Evolutionary conservation across 2,113 vertebrate species (phyloP).

Genomic region (Scortum barcoo): DNA sequence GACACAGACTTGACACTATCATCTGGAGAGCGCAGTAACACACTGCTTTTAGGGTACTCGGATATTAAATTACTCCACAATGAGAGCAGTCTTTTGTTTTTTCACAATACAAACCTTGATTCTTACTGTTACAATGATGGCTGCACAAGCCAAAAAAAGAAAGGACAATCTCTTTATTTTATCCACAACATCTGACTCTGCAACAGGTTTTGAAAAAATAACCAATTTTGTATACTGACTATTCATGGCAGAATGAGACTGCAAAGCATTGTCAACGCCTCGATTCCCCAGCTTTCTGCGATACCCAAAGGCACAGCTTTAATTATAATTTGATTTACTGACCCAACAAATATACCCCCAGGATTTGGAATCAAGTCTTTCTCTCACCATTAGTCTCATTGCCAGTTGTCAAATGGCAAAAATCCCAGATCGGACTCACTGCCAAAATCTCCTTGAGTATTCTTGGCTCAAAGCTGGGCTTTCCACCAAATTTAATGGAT

Average conservation of each 20-base stretch:
- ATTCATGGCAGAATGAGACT: neutral
- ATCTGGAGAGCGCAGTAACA: no score
- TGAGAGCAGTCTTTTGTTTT: no score
- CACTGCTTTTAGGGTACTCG: no score
- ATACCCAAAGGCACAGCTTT: constrained; percentile 15
- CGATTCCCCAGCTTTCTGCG: neutral
- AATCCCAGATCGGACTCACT: constrained; percentile 35
- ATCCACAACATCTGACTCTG: neutral
- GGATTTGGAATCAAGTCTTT: constrained; percentile 29
- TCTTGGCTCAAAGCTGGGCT: neutral
- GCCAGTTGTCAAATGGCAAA: constrained; percentile 51
- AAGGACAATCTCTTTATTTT: neutral
- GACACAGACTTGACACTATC: no score
- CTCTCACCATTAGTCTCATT: constrained; percentile 34
- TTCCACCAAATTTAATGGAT: constrained; percentile 7
- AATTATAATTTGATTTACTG: constrained; percentile 49
- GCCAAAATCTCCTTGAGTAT: constrained; percentile 1
- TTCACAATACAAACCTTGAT: no score
- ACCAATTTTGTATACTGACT: neutral
- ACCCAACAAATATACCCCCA: constrained; percentile 33
- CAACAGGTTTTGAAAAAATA: neutral
- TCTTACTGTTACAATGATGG: neutral
- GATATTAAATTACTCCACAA: no score
- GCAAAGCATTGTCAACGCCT: neutral
- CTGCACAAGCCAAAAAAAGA: neutral